Evolutionary conservation across 2,113 vertebrate species (phyloP).

Genomic region (Thamnaconus septentrionalis): DNA sequence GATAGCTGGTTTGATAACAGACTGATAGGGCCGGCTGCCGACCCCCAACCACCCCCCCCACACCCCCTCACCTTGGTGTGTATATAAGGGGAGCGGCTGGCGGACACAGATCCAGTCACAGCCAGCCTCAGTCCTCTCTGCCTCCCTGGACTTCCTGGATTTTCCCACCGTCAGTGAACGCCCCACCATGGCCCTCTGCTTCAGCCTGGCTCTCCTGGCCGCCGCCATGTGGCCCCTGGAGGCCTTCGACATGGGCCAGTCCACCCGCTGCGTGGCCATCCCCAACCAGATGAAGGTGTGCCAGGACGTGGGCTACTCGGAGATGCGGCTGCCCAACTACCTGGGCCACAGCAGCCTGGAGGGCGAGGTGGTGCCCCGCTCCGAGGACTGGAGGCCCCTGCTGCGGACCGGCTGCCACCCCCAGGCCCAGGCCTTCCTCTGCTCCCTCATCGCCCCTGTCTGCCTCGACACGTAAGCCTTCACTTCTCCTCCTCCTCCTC

Average conservation of each 20-base stretch:
- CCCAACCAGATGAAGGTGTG: slow-evolving; percentile 85
- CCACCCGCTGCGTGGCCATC: slow-evolving; percentile 84
- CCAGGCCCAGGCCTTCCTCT: slow-evolving; percentile 82
- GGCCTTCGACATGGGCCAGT: slow-evolving; percentile 85
- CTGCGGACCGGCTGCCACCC: slow-evolving; percentile 83
- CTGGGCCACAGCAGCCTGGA: slow-evolving; percentile 86
- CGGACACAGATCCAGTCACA: slow-evolving; percentile 7
- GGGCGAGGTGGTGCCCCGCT: slow-evolving; percentile 79
- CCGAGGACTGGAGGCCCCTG: slow-evolving; percentile 82
- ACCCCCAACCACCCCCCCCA: background rate
- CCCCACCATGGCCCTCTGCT: slow-evolving; percentile 46
- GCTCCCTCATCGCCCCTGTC: slow-evolving; percentile 85
- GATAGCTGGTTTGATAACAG: slow-evolving; percentile 78
- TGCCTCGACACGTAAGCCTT: slow-evolving; percentile 89
- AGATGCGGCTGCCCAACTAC: slow-evolving; percentile 90
- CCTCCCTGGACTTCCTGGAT: slow-evolving; percentile 8
- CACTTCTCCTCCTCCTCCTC: background rate
- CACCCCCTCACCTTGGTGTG: background rate
- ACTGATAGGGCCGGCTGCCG: slow-evolving; percentile 63
- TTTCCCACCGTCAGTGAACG: background rate
- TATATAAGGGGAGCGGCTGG: slow-evolving; percentile 64
- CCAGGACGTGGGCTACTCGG: slow-evolving; percentile 82
- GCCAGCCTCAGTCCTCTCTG: slow-evolving; percentile 8
- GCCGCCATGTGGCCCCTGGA: slow-evolving; percentile 25
- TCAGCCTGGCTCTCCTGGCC: slow-evolving; percentile 40